Conservation (phyloP, 53 echinoderm and acorn worm genomes). For the Hippasteria phrygiana region DNA sequence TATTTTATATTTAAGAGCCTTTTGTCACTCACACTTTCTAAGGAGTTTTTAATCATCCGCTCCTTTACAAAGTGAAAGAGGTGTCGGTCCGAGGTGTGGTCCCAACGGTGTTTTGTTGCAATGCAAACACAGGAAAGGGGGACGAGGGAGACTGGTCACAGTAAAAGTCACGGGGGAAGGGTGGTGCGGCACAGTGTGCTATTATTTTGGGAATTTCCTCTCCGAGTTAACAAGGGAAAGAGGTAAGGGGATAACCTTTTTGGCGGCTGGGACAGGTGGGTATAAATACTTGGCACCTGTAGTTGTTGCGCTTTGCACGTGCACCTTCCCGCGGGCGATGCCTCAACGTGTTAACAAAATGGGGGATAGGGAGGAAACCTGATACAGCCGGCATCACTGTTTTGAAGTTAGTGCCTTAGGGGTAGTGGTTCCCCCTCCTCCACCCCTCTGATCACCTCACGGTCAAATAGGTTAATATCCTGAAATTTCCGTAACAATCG, state of each 20-base stretch:
- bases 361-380: not conserved
- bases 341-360: not conserved
- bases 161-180: conserved; percentile 27
- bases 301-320: not conserved
- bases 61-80: no score
- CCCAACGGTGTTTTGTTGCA: not conserved
- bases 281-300: conserved; percentile 5
- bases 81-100: not conserved
- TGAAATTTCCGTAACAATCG: not conserved
- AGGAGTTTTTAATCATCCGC: no score
- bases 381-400: not conserved
- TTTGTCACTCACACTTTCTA: no score
- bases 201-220: conserved; percentile 43
- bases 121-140: conserved; percentile 23
- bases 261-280: not conserved
- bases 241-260: not conserved
- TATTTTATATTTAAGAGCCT: no score
- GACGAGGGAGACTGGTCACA: not conserved
- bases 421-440: not conserved
- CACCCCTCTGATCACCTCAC: conserved; percentile 15
- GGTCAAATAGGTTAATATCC: not conserved
- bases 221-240: not conserved
- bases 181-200: conserved; percentile 10
- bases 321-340: not conserved
- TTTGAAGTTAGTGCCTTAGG: not conserved